phyloP scores from a whole-genome alignment of 2,113 vertebrate genomes.

The Fukomys damarensis region DNA sequence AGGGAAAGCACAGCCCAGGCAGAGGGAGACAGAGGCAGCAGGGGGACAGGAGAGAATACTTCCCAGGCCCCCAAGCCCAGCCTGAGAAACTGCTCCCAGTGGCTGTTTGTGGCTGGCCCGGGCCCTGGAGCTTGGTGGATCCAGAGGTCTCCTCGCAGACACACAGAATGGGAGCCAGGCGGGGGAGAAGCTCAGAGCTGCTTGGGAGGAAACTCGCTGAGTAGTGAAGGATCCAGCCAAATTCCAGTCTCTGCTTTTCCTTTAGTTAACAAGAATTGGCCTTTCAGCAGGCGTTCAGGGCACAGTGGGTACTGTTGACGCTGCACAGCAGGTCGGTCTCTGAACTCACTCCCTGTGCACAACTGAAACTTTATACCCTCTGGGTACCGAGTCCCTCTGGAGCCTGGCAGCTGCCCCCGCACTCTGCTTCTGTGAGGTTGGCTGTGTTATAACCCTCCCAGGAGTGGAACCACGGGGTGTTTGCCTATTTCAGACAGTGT shows the following conservation, averaged over 20 bases:
- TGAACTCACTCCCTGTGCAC: neutral
- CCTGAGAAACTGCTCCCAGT: conserved; percentile 76
- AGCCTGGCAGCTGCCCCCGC: neutral
- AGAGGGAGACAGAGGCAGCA: neutral
- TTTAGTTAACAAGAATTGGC: too few relatives aligned
- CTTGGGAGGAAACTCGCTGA: neutral
- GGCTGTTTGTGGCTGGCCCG: conserved; percentile 45
- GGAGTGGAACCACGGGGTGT: neutral
- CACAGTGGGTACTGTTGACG: rapidly evolving
- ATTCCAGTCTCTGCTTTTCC: neutral
- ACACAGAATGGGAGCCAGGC: conserved; percentile 9
- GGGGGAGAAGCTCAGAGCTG: rapidly evolving
- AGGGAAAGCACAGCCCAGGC: neutral
- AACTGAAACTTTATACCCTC: rapidly evolving
- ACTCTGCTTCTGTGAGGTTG: neutral
- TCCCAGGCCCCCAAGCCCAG: conserved; percentile 66
- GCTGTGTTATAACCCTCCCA: rapidly evolving
- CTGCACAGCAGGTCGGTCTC: rapidly evolving
- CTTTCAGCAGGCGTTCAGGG: neutral
- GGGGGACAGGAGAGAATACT: conserved; percentile 55
- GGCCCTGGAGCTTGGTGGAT: conserved; percentile 49
- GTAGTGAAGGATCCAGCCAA: neutral
- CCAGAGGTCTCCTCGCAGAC: conserved; percentile 64
- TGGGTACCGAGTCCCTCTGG: rapidly evolving
- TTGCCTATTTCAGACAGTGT: neutral